Evolutionary conservation across 2,888 invertebrate genomes (phyloP).

Genomic region (Cheilosia vulpina): DNA sequence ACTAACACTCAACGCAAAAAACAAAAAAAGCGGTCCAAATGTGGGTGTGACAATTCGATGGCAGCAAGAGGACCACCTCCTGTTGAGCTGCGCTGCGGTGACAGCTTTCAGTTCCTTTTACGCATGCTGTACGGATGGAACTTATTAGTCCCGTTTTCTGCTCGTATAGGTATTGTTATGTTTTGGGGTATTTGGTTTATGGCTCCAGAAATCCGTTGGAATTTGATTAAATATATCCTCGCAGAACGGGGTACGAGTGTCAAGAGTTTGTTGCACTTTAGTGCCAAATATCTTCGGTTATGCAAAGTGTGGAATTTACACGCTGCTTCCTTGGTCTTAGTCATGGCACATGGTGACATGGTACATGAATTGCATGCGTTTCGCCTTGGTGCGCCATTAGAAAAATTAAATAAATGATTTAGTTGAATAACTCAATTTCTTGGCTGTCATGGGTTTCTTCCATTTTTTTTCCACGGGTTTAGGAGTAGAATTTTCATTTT

Average conservation of each 20-base stretch:
- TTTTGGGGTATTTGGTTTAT: slow-evolving; percentile 54
- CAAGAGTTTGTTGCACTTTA: slow-evolving; percentile 70
- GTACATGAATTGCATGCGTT: slow-evolving; percentile 43
- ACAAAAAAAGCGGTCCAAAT: slow-evolving; percentile 20
- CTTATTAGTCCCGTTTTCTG: slow-evolving; percentile 70
- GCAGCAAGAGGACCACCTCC: slow-evolving; percentile 56
- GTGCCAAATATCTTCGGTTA: slow-evolving; percentile 65
- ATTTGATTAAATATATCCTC: slow-evolving; percentile 65
- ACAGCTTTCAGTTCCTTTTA: slow-evolving; percentile 57
- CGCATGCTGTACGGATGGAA: slow-evolving; percentile 31
- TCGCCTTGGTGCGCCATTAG: slow-evolving; percentile 54
- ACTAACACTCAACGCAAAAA: slow-evolving; percentile 30
- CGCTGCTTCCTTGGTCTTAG: slow-evolving; percentile 58
- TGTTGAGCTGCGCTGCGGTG: slow-evolving; percentile 71
- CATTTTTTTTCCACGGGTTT: slow-evolving; percentile 7
- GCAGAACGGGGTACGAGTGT: slow-evolving; percentile 2
- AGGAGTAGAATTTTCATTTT: slow-evolving; percentile 12
- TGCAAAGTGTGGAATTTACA: slow-evolving; percentile 25
- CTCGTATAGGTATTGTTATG: slow-evolving; percentile 39
- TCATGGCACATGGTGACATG: slow-evolving; percentile 42
- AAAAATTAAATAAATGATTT: slow-evolving; percentile 71
- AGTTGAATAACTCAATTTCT: slow-evolving; percentile 63
- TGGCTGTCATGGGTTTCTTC: slow-evolving; percentile 41
- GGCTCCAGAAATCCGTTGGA: slow-evolving; percentile 52
- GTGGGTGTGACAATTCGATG: slow-evolving; percentile 71